These are phyloP conservation scores for Junonia oenone DNA, from an alignment of 2,888 invertebrate species.

Conservation along the genomic window DNA sequence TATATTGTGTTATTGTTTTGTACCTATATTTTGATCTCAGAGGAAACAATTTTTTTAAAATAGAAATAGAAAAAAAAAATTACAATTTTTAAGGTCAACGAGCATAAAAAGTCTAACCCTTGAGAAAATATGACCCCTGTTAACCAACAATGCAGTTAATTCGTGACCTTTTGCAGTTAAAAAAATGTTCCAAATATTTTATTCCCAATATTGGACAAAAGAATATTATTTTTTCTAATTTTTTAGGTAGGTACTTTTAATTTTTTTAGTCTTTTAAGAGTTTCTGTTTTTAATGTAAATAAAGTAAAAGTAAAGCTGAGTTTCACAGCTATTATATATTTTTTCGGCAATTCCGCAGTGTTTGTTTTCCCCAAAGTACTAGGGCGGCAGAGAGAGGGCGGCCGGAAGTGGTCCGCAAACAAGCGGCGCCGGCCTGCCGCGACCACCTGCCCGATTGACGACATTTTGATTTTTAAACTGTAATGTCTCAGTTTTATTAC, in stretches of 20 bases:
- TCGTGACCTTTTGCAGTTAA: slow-evolving; percentile 3
- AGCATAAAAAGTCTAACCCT: not conserved
- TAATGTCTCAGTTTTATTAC: too few relatives aligned
- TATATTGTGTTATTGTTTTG: too few relatives aligned
- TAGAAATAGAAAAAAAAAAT: not conserved
- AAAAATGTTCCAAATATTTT: not conserved
- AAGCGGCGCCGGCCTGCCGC: slow-evolving; percentile 53
- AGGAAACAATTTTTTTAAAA: too few relatives aligned
- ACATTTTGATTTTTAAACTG: slow-evolving; percentile 19
- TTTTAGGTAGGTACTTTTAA: too few relatives aligned
- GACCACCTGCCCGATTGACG: slow-evolving; percentile 50
- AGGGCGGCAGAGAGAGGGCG: slow-evolving; percentile 45
- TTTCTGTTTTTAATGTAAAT: too few relatives aligned
- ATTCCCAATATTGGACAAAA: not conserved
- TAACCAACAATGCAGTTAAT: not conserved
- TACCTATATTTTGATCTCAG: too few relatives aligned
- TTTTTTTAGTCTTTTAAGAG: too few relatives aligned
- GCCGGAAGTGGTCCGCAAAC: slow-evolving; percentile 64
- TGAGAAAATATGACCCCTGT: not conserved
- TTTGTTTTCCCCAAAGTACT: slow-evolving; percentile 52
- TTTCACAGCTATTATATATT: slow-evolving; percentile 1
- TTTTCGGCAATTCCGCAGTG: slow-evolving; percentile 33
- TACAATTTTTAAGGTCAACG: too few relatives aligned
- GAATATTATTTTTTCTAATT: not conserved
- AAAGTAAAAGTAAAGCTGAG: too few relatives aligned